Evolutionary conservation across 2,888 invertebrate species (phyloP).

Genomic region (Protophormia terraenovae): DNA sequence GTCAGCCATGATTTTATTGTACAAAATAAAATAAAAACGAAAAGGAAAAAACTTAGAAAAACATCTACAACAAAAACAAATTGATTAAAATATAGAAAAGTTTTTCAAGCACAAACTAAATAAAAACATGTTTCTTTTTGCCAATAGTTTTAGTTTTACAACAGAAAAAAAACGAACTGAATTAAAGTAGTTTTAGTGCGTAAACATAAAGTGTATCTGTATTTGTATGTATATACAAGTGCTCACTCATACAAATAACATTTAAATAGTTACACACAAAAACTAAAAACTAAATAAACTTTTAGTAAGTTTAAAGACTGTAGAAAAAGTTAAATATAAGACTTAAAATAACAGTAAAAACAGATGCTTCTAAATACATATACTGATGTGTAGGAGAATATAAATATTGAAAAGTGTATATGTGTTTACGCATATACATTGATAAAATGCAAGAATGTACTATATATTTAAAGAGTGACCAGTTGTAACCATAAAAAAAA

Average conservation of each 20-base stretch:
- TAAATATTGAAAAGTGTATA: neutral
- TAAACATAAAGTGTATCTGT: conserved; percentile 5
- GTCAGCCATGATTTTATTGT: neutral
- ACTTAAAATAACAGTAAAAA: neutral
- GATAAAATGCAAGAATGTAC: no score
- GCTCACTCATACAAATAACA: neutral
- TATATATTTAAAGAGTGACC: no score
- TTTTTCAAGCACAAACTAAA: conserved; percentile 60
- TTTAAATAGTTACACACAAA: neutral
- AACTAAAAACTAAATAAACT: neutral
- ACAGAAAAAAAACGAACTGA: neutral
- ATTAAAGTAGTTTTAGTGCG: conserved; percentile 11
- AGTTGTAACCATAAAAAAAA: no score
- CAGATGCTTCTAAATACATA: neutral
- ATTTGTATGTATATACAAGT: neutral
- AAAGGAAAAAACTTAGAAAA: conserved; percentile 27
- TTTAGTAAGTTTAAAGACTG: neutral
- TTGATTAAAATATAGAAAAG: conserved; percentile 60
- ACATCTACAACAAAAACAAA: conserved; percentile 43
- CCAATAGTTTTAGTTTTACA: conserved; percentile 15
- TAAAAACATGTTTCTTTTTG: conserved; percentile 36
- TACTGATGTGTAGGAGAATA: neutral
- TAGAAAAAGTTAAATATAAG: neutral
- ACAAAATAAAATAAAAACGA: conserved; percentile 16
- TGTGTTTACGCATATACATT: neutral